phyloP scores from a whole-genome alignment of 2,797 vertebrate genomes.

The Staurois parvus region DNA sequence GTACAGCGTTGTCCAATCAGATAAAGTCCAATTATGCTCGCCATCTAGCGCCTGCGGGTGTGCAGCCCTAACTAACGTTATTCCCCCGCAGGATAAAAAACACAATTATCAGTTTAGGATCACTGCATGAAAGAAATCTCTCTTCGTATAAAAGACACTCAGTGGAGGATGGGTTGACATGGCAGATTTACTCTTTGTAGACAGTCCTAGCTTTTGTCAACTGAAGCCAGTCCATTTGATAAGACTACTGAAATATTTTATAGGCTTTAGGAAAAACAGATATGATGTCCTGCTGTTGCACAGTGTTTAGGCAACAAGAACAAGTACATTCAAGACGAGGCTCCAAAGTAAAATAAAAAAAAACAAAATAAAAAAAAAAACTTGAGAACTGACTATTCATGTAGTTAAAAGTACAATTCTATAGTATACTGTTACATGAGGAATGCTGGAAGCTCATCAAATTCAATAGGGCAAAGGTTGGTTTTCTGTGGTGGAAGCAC shows the following conservation, averaged over 20 bases:
- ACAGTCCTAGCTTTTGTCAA: neutral
- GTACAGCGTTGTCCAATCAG: conserved; percentile 76
- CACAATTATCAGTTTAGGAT: conserved; percentile 72
- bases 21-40: conserved; percentile 81
- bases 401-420: neutral
- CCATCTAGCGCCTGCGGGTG: conserved; percentile 80
- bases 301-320: neutral
- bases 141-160: conserved; percentile 48
- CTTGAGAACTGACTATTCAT: neutral
- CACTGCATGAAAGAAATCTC: conserved; percentile 59
- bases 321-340: neutral
- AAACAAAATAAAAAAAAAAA: neutral
- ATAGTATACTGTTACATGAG: neutral
- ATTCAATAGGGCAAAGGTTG: neutral
- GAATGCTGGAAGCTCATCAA: neutral
- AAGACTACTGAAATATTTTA: neutral
- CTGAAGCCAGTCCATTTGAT: neutral
- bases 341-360: neutral
- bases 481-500: neutral
- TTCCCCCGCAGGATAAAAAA: conserved; percentile 81
- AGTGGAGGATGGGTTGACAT: neutral
- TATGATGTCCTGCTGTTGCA: neutral
- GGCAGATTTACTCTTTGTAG: conserved; percentile 1
- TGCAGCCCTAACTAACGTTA: conserved; percentile 79
- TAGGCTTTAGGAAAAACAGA: neutral